Evolutionary conservation across 2,888 invertebrate species (phyloP).

Genomic region (Rotaria socialis): DNA sequence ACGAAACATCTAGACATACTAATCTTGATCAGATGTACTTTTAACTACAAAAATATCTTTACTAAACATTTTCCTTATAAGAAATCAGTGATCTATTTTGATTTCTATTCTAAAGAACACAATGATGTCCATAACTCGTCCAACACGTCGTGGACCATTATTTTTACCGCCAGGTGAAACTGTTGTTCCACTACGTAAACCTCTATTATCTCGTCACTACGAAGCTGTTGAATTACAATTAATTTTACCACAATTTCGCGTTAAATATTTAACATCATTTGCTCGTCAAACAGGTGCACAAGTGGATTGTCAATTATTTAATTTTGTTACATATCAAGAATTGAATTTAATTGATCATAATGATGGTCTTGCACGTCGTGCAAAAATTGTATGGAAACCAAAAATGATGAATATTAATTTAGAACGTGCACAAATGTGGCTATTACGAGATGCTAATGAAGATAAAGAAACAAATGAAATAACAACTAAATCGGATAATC

Average conservation of each 20-base stretch:
- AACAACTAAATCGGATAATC: not conserved
- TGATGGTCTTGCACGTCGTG: conserved; percentile 77
- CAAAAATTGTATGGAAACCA: conserved; percentile 82
- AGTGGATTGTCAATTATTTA: conserved; percentile 53
- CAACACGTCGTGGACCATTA: conserved; percentile 81
- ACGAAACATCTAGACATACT: too few relatives aligned
- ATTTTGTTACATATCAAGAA: conserved; percentile 52
- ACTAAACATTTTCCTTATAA: too few relatives aligned
- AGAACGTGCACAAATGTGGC: conserved; percentile 34
- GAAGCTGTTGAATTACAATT: conserved; percentile 52
- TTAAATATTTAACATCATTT: conserved; percentile 88
- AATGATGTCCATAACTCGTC: conserved; percentile 81
- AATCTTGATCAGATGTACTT: too few relatives aligned
- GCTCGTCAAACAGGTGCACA: conserved; percentile 77
- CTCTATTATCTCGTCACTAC: conserved; percentile 81
- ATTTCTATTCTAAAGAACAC: conserved; percentile 58
- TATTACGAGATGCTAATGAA: conserved; percentile 36
- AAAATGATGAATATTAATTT: conserved; percentile 88
- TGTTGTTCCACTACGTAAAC: conserved; percentile 76
- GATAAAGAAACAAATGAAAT: not conserved
- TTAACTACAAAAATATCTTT: too few relatives aligned
- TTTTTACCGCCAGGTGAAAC: conserved; percentile 64
- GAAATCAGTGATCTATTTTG: not conserved
- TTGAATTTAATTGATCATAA: conserved; percentile 70
- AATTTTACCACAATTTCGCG: conserved; percentile 35